Base-by-base conservation (phyloP, 2,113 vertebrate species). In the Felis catus region DNA sequence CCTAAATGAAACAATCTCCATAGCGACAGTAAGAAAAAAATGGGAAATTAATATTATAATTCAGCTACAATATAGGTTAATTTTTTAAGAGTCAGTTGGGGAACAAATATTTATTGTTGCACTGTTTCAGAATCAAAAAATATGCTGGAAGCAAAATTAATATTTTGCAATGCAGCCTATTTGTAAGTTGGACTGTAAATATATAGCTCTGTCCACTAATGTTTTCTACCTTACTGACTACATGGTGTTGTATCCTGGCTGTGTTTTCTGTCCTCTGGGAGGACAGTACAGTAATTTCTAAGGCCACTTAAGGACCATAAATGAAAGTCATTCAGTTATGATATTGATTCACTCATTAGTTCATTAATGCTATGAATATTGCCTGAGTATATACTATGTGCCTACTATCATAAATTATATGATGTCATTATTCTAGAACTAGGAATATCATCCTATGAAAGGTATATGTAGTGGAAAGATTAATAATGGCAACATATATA, bases 231-330 rank as follows among this genome's bases (percentile, higher is more conserved):
- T 13, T 66, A 51, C 6, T 21, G 10, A 80, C 8, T 5, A 19
- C 12, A 7, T 1, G 27, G 2, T 0, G 4, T 23, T 18, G n/a
- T 4, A 8, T n/a, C 36, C 68, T 27, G 10, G 5, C 6, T 45
- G 25, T 27, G 33, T 55, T 41, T 68, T 33, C 83, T 89, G 61
- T 36, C 14, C 25, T 33, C 66, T 21, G 33, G 14, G 11, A 23
- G 3, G 25, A 4, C 11, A 15, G 1, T 33, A 8, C 5, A 8
- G 3, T 76, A 31, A 53, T 65, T 74, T 51, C 27, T 11, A 21
- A 83, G 31, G 7, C 14, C 8, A 19, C 4, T 39, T 61, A 83
- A 36, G 41, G 5, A 71, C 14, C 55, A 39, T 10, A 66, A 55
- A 11, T 13, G 13, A 39, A 68, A 83, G 39, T n/a, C 41, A 51